A percentile compares a stretch with the other conserved stretches of the same genome.
Conservation (phyloP, 37 sponge, comb jelly and placozoan genomes). For the Agelas oroides region DNA sequence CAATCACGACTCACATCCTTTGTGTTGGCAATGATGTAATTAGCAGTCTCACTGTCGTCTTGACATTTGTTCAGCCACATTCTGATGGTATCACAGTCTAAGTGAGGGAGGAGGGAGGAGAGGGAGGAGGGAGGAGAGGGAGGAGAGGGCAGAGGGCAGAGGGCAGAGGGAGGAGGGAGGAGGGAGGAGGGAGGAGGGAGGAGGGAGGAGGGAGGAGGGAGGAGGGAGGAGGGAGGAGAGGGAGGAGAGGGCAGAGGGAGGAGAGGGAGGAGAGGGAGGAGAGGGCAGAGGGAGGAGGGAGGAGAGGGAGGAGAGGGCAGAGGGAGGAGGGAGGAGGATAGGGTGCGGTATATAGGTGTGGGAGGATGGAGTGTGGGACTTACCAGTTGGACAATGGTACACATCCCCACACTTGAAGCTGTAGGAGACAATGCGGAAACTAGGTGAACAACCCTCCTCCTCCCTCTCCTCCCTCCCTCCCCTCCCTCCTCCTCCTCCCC, state of each 20-base stretch:
- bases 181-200: not conserved
- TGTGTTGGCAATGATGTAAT: slow-evolving; percentile 90
- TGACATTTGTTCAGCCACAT: slow-evolving; percentile 80
- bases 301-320: too few species aligned
- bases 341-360: not conserved
- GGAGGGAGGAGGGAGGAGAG: not conserved
- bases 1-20: slow-evolving; percentile 73
- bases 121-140: too few species aligned
- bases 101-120: not conserved
- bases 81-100: slow-evolving; percentile 70
- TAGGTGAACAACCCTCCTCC: not conserved
- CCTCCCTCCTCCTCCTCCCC: too few species aligned
- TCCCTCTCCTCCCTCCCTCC: too few species aligned
- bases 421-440: not conserved
- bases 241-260: too few species aligned
- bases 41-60: slow-evolving; percentile 90
- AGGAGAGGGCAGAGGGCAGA: not conserved
- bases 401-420: slow-evolving; percentile 85
- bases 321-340: not conserved
- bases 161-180: not conserved
- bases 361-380: not conserved
- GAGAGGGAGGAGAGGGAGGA: too few species aligned
- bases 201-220: not conserved
- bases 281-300: too few species aligned
- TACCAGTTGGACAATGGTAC: slow-evolving; percentile 82